These are phyloP conservation scores for Pteromalus puparum DNA, from an alignment of 1,140 invertebrate genomes.

Conservation along the genomic window DNA sequence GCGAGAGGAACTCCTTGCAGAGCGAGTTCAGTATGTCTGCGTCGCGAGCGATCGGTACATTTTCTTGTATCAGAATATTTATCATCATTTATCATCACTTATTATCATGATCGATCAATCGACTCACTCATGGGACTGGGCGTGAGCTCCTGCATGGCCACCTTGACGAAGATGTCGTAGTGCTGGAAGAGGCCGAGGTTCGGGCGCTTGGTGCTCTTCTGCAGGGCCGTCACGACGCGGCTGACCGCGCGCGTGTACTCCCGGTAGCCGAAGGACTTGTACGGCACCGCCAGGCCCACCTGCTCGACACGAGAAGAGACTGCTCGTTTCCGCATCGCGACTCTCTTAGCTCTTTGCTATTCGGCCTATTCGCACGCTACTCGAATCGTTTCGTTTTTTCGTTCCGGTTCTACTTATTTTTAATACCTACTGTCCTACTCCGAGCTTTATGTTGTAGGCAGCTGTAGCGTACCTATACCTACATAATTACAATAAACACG, in stretches of 20 bases:
- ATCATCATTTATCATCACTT: no score
- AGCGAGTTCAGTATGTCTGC: constrained; percentile 89
- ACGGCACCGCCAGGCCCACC: constrained; percentile 85
- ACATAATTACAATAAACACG: no score
- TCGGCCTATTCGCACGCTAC: no score
- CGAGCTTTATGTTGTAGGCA: no score
- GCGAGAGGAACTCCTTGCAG: constrained; percentile 91
- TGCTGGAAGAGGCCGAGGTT: constrained; percentile 82
- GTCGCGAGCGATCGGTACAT: no score
- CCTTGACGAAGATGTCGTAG: constrained; percentile 82
- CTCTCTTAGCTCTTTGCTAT: no score
- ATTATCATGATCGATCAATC: background rate
- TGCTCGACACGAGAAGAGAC: constrained; percentile 53
- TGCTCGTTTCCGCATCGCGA: no score
- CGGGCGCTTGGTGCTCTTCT: constrained; percentile 73
- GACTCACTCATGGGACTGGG: constrained; percentile 87
- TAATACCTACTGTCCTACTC: no score
- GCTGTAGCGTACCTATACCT: no score
- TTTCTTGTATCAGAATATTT: no score
- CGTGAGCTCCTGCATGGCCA: constrained; percentile 83
- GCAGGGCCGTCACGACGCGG: constrained; percentile 66
- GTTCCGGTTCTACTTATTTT: no score
- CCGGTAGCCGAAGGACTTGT: constrained; percentile 84
- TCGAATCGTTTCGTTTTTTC: no score
- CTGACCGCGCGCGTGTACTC: constrained; percentile 82